Percentiles rank a stretch among this genome's conserved stretches.
Conservation (phyloP, 1,140 invertebrate species). For the Camponotus vicinus region DNA sequence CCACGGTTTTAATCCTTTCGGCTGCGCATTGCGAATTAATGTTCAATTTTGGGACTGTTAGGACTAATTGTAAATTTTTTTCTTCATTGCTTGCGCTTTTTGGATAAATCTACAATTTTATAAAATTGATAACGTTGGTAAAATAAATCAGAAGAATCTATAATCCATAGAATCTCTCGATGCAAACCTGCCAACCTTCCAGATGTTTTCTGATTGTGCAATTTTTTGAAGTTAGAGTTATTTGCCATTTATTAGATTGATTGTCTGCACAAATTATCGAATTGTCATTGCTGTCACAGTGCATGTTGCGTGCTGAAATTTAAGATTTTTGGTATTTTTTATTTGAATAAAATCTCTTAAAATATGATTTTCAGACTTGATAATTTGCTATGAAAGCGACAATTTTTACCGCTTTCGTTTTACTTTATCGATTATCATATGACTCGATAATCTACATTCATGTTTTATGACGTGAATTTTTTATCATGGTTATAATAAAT, state of each 20-base stretch:
- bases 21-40: not conserved
- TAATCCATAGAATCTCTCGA: constrained; percentile 1
- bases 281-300: not conserved
- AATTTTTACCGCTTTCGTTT: not conserved
- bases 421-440: constrained; percentile 58
- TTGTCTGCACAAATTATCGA: not conserved
- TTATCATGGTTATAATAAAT: not conserved
- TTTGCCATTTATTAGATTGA: constrained; percentile 64
- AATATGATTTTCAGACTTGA: constrained; percentile 12
- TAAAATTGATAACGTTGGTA: not conserved
- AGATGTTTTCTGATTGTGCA: constrained; percentile 63
- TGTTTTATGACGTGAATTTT: constrained; percentile 20
- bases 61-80: constrained; percentile 7
- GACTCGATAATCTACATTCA: constrained; percentile 64
- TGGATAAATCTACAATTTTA: constrained; percentile 52
- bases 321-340: not conserved
- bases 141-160: not conserved
- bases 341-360: not conserved
- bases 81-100: constrained; percentile 12
- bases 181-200: constrained; percentile 69
- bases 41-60: constrained; percentile 24
- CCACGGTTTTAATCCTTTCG: constrained; percentile 23
- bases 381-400: constrained; percentile 29
- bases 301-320: constrained; percentile 12
- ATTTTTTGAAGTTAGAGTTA: constrained; percentile 65